Base-by-base conservation (phyloP, 37 sponge, comb jelly and placozoan species). In the Cladorhizidae sp. region DNA sequence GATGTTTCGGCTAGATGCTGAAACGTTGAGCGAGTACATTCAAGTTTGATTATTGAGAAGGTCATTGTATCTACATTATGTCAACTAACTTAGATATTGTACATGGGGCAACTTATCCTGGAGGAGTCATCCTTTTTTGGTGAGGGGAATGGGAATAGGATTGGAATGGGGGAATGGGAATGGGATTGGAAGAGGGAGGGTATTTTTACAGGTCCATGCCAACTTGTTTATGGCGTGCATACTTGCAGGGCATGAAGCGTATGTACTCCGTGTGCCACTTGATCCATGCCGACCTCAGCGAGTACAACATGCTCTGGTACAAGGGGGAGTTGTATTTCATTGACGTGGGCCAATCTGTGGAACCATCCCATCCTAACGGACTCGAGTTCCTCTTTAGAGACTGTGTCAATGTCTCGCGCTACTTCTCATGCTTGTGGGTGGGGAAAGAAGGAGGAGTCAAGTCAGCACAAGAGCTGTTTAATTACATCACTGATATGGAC, bases 341-440 rank as follows among this genome's bases (percentile, higher is more conserved):
- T 42, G 99, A 98, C 42, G 93, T 98, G 17, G 80, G 95, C 73
- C 97, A 98, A 74, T 80, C 95, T n/a, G 97, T 98, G 57, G 95
- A 97, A 56, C 90, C 95, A 1, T 85, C 95, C 11, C 95, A 97
- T 52, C 92, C 89, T 2, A 54, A 88, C n/a, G 93, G 88, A 25
- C 84, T 88, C 17, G 93, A 88, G 78, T 96, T 98, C 90, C 91
- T 98, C 25, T 80, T 87, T 23, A 86, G 95, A 49, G 99, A 98
- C 67, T 94, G 97, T 68, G 76, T 67, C 26, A 92, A 94, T 29
- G 81, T 98, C 41, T 86, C 90, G 0, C 54, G 64, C 18, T 96
- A 89, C 87, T 96, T 98, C 77, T 40, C 64, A 38, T 57, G 81
- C 70, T 43, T 63, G 22, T 80, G 80, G 6, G 37, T 42, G 11